These are phyloP conservation scores for Pogonomyrmex barbatus DNA, from an alignment of 1,140 invertebrate genomes.

Conservation along the genomic window DNA sequence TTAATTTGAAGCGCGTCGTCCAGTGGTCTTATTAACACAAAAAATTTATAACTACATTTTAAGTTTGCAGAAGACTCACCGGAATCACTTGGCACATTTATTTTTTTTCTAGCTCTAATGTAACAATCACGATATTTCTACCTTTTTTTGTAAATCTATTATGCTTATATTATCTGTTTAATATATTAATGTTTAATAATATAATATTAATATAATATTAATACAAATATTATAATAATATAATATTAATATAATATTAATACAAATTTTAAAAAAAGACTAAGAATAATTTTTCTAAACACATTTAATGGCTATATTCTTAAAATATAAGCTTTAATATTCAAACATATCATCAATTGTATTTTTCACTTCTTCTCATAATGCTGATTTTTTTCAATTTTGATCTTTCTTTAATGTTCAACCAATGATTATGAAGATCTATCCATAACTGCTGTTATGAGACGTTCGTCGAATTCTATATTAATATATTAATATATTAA, in stretches of 20 bases:
- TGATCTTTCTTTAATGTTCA: background rate
- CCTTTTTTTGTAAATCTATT: conserved; percentile 3
- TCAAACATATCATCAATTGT: background rate
- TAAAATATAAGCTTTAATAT: conserved; percentile 2
- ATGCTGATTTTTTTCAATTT: background rate
- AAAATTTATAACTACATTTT: conserved; percentile 5
- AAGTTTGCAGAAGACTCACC: background rate
- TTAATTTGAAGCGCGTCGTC: background rate
- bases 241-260: no score
- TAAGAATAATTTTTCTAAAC: background rate
- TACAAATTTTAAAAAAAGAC: background rate
- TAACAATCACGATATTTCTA: conserved; percentile 11
- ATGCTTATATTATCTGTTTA: conserved; percentile 10
- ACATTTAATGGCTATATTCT: background rate
- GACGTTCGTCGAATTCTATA: background rate
- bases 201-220: background rate
- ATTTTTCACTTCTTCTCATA: background rate
- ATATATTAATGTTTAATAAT: background rate
- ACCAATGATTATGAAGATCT: background rate
- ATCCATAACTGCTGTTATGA: conserved; percentile 8
- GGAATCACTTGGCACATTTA: conserved; percentile 17
- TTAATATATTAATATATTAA: background rate
- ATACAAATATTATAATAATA: no score
- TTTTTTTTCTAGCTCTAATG: conserved; percentile 21
- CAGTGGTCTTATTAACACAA: background rate